Percentiles rank a stretch among this genome's conserved stretches.
These are phyloP conservation scores for Chironomus striatipennis DNA, from an alignment of 1,140 invertebrate genomes.

Conservation along the genomic window DNA sequence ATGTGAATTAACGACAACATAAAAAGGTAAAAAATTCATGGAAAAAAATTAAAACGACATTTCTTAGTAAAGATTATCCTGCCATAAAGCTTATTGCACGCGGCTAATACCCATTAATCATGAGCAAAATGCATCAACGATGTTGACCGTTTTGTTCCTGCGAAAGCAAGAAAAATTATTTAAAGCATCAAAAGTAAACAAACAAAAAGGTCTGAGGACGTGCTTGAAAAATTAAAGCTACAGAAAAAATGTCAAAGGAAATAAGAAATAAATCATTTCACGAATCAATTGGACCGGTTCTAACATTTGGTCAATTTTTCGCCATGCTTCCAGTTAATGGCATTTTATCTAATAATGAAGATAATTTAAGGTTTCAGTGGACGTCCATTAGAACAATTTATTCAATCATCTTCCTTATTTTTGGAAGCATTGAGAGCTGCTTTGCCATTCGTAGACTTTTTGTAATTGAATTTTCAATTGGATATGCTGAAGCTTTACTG, in stretches of 20 bases:
- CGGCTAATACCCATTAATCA: no score
- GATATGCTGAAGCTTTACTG: neutral
- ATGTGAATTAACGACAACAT: no score
- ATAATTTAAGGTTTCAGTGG: neutral
- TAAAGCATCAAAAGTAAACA: no score
- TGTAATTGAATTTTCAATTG: neutral
- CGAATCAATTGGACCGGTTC: neutral
- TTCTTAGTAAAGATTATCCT: no score
- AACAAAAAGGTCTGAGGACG: no score
- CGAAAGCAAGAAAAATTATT: no score
- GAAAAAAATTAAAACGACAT: no score
- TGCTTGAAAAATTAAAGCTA: no score
- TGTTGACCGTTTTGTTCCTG: no score
- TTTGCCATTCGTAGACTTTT: neutral
- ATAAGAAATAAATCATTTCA: neutral
- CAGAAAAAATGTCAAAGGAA: neutral
- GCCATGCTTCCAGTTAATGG: neutral
- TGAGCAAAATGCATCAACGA: no score
- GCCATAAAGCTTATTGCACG: no score
- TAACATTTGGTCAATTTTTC: neutral
- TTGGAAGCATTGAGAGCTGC: neutral
- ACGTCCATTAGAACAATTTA: neutral
- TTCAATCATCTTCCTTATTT: neutral
- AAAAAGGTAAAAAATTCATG: no score
- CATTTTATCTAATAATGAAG: neutral